phyloP scores from a whole-genome alignment of 2,888 invertebrate genomes.

The Saturnia pavonia region DNA sequence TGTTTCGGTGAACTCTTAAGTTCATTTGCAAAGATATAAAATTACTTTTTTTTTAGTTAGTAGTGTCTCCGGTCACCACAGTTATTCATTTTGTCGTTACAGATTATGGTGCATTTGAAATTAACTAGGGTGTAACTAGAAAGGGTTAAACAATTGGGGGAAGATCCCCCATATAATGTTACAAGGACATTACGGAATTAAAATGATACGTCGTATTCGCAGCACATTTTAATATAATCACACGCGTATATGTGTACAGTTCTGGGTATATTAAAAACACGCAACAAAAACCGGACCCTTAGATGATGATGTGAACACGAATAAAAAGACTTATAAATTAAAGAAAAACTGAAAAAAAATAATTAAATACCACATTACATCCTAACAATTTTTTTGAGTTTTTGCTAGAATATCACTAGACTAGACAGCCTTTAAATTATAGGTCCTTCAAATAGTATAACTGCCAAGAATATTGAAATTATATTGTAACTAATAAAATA shows the following conservation, averaged over 20 bases:
- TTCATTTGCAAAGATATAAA: not conserved
- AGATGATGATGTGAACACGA: not conserved
- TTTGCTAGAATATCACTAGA: not conserved
- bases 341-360: too few species aligned
- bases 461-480: not conserved
- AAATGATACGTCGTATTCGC: constrained; percentile 29
- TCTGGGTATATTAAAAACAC: not conserved
- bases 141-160: constrained; percentile 73
- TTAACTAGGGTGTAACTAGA: constrained; percentile 62
- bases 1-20: constrained; percentile 12
- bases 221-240: not conserved
- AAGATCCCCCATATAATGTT: constrained; percentile 53
- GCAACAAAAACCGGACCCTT: not conserved
- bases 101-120: constrained; percentile 53
- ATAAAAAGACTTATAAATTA: too few species aligned
- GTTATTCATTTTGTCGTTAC: constrained; percentile 35
- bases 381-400: too few species aligned
- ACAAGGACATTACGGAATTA: constrained; percentile 47
- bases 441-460: not conserved
- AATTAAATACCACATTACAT: too few species aligned
- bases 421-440: not conserved
- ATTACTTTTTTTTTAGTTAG: constrained; percentile 9
- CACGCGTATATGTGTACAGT: not conserved
- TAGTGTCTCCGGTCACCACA: not conserved
- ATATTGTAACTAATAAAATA: not conserved